Evolutionary conservation across 2,113 vertebrate species (phyloP).

Genomic region (Zosterops borbonicus): DNA sequence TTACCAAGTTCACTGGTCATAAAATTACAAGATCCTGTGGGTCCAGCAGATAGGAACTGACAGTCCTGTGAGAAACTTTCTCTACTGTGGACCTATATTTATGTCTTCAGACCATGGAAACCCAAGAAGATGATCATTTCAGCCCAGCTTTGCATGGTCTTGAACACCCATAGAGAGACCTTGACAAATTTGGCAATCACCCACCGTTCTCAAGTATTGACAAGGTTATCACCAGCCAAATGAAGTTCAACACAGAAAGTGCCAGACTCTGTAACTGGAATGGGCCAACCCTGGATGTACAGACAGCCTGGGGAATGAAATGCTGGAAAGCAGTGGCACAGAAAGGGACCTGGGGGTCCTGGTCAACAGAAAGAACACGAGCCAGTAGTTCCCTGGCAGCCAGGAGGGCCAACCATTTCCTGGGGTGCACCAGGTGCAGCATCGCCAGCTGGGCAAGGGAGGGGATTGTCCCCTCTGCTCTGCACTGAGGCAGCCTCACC

Average conservation of each 20-base stretch:
- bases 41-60: not conserved
- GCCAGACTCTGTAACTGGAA: not conserved
- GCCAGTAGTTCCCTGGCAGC: not conserved
- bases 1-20: not conserved
- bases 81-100: not conserved
- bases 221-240: not conserved
- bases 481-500: fast-evolving
- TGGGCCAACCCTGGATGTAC: not conserved
- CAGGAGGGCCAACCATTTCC: not conserved
- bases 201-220: not conserved
- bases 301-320: not conserved
- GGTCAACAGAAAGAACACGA: fast-evolving
- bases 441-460: fast-evolving
- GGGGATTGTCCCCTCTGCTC: not conserved
- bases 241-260: not conserved
- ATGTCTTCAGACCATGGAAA: not conserved
- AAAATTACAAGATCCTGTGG: not conserved
- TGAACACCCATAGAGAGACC: not conserved
- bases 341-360: not conserved
- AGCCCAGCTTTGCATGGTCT: not conserved
- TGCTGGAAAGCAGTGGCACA: not conserved
- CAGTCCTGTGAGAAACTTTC: not conserved
- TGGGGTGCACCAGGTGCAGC: not conserved
- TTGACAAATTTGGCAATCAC: not conserved
- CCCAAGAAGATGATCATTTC: not conserved